Evolutionary conservation across 2,113 vertebrate genomes (phyloP).

Genomic region (Dasyprocta punctata): DNA sequence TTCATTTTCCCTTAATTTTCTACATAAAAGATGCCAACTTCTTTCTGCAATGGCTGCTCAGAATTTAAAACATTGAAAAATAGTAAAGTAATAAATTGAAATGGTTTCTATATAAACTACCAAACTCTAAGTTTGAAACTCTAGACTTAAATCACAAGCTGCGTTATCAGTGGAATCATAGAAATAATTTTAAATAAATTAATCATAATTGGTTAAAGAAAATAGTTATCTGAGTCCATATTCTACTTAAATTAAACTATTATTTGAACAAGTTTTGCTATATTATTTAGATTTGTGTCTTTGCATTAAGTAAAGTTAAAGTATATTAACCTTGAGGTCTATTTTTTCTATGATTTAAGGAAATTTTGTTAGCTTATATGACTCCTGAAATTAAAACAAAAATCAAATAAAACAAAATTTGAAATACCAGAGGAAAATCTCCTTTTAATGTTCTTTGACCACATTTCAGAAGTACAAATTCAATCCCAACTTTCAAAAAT

Average conservation of each 20-base stretch:
- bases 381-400: not conserved
- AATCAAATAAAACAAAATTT: not conserved
- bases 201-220: not conserved
- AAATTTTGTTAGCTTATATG: not conserved
- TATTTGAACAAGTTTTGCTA: not conserved
- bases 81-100: not conserved
- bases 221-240: not conserved
- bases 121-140: not conserved
- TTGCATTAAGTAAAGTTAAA: not conserved
- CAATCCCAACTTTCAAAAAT: not conserved
- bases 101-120: not conserved
- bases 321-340: not conserved
- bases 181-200: slow-evolving; percentile 20
- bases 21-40: not conserved
- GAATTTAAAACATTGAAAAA: not conserved
- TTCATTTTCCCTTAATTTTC: not conserved
- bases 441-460: not conserved
- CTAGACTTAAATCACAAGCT: not conserved
- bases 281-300: not conserved
- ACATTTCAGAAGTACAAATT: not conserved
- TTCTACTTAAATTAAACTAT: not conserved
- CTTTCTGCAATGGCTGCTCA: slow-evolving; percentile 14
- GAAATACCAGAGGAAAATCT: not conserved
- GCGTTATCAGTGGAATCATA: not conserved
- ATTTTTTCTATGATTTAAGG: not conserved